A percentile compares a stretch with the other conserved stretches of the same genome.
phyloP scores from a whole-genome alignment of 2,113 vertebrate genomes.

The Amazona vittata region DNA sequence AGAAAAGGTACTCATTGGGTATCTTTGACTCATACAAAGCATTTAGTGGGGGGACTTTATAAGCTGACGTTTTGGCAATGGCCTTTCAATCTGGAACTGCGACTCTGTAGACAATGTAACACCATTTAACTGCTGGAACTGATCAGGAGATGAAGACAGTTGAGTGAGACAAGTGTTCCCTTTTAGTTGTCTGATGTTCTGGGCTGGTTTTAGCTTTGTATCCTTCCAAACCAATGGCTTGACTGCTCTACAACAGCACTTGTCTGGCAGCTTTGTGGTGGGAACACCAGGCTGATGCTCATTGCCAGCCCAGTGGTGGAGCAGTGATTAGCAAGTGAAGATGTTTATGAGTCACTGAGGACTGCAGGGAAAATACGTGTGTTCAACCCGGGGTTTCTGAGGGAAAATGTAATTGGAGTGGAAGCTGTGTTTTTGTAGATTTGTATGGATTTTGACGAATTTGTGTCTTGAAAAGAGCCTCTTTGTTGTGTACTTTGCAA shows the following conservation, averaged over 20 bases:
- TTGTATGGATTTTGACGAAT: not conserved
- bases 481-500: not conserved
- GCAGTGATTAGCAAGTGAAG: not conserved
- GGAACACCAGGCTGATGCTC: not conserved
- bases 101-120: not conserved
- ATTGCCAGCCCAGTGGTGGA: rapidly evolving
- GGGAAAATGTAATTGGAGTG: not conserved
- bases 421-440: not conserved
- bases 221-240: not conserved
- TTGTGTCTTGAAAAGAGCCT: not conserved
- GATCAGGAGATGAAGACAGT: not conserved
- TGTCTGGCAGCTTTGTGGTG: not conserved
- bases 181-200: not conserved
- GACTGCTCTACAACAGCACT: not conserved
- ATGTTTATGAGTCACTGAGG: not conserved
- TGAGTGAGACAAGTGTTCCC: not conserved
- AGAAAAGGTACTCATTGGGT: not conserved
- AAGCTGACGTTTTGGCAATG: not conserved
- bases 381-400: not conserved
- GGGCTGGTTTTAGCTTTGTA: not conserved
- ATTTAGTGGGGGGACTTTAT: not conserved
- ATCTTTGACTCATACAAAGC: not conserved
- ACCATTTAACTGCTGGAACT: not conserved
- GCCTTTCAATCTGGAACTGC: not conserved
- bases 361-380: not conserved